Evolutionary conservation across 2,888 invertebrate species (phyloP).

Genomic region (Epinotia nisella): DNA sequence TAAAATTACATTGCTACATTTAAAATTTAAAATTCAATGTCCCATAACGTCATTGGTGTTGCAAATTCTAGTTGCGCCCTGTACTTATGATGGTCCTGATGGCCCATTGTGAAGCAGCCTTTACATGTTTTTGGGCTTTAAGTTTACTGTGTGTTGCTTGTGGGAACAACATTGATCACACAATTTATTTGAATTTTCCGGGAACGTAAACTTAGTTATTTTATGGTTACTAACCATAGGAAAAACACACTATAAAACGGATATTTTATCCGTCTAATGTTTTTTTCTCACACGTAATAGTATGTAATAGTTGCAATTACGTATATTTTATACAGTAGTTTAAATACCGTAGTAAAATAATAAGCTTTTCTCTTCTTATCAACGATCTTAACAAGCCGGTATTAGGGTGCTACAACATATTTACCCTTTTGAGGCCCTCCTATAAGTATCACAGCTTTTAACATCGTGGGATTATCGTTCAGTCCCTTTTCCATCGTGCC

Average conservation of each 20-base stretch:
- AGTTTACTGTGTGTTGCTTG: no score
- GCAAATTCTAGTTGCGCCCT: no score
- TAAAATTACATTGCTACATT: no score
- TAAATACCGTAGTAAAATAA: neutral
- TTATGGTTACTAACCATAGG: neutral
- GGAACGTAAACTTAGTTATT: neutral
- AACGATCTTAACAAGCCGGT: constrained; percentile 56
- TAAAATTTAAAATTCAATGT: no score
- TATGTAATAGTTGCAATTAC: neutral
- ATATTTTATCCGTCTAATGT: neutral
- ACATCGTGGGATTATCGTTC: constrained; percentile 71
- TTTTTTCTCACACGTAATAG: neutral
- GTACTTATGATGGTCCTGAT: no score
- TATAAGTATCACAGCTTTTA: constrained; percentile 95
- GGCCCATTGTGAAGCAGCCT: no score
- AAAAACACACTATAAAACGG: neutral
- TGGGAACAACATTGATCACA: no score
- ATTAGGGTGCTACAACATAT: constrained; percentile 45
- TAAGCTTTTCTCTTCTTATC: constrained; percentile 1
- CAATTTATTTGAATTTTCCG: no score
- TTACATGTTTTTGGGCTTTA: no score
- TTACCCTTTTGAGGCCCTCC: constrained; percentile 98
- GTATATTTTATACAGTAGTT: neutral
- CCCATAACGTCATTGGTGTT: no score
- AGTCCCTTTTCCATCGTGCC: constrained; percentile 22